phyloP scores from a whole-genome alignment of 2,888 invertebrate genomes.

The Stenodera caucasica region DNA sequence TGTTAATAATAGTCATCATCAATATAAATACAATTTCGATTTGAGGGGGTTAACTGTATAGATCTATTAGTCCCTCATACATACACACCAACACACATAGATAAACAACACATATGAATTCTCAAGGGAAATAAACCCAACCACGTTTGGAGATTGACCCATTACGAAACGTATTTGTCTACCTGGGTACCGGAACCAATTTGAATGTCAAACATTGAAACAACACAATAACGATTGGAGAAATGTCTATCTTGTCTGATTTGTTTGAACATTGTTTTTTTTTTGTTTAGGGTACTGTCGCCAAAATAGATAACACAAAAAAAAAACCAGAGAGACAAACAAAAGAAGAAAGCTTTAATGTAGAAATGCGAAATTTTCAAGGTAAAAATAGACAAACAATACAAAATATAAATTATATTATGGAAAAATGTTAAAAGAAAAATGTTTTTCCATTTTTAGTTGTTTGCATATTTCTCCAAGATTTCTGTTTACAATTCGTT shows the following conservation, averaged over 20 bases:
- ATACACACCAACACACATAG: too few species aligned
- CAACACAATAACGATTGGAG: neutral
- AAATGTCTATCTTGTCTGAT: neutral
- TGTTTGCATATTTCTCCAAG: neutral
- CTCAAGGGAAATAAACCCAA: conserved; percentile 2
- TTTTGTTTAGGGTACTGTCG: too few species aligned
- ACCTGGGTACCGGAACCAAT: conserved; percentile 6
- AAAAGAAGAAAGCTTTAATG: too few species aligned
- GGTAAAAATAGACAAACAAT: too few species aligned
- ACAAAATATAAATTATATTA: too few species aligned
- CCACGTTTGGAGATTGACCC: neutral
- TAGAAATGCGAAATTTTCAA: too few species aligned
- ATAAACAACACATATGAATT: neutral
- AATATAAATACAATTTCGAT: neutral
- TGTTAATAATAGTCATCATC: neutral
- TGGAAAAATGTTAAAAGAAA: neutral
- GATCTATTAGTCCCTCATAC: too few species aligned
- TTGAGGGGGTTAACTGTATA: neutral
- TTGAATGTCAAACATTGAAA: conserved; percentile 5
- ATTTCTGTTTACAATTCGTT: conserved; percentile 4
- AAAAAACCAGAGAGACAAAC: neutral
- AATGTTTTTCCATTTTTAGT: neutral
- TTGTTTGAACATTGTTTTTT: too few species aligned
- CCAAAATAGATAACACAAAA: too few species aligned
- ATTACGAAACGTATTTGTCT: conserved; percentile 7